Percentiles rank a stretch among this genome's conserved stretches.
These are phyloP conservation scores for Mesocricetus auratus DNA, from an alignment of 2,113 vertebrate genomes.

Conservation along the genomic window DNA sequence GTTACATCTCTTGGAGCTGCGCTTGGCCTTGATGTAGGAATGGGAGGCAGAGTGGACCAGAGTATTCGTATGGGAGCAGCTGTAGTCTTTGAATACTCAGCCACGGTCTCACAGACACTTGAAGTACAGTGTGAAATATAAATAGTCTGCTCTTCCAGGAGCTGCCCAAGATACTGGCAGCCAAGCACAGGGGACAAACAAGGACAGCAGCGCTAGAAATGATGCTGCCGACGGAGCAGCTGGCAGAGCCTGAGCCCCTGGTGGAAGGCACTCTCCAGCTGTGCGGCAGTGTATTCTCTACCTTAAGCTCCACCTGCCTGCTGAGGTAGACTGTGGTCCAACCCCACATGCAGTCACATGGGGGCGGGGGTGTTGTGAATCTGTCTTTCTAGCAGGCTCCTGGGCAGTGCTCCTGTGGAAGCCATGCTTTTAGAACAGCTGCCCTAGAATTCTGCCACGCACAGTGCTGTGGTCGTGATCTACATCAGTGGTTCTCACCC, in stretches of 20 bases:
- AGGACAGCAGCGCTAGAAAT: neutral
- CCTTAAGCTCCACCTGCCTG: too few relatives aligned
- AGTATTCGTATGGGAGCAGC: neutral
- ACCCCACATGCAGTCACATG: too few relatives aligned
- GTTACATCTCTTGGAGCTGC: neutral
- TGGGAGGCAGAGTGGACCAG: neutral
- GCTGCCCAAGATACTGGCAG: neutral
- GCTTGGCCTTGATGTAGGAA: neutral
- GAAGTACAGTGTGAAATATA: neutral
- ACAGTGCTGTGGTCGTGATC: neutral
- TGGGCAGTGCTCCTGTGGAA: neutral
- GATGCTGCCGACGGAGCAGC: too few relatives aligned
- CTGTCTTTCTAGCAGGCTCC: neutral
- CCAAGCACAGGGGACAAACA: neutral
- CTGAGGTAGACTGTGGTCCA: neutral
- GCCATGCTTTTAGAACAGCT: neutral
- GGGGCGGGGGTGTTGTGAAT: neutral
- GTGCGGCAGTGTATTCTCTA: too few relatives aligned
- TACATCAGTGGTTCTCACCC: neutral
- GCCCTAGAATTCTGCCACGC: neutral
- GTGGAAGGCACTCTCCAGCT: neutral
- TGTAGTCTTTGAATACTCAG: neutral
- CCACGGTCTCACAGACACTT: neutral
- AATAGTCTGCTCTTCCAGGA: neutral
- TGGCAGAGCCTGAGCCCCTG: neutral